phyloP scores from a whole-genome alignment of 2,888 invertebrate genomes.

The Rotaria magnacalcarata region DNA sequence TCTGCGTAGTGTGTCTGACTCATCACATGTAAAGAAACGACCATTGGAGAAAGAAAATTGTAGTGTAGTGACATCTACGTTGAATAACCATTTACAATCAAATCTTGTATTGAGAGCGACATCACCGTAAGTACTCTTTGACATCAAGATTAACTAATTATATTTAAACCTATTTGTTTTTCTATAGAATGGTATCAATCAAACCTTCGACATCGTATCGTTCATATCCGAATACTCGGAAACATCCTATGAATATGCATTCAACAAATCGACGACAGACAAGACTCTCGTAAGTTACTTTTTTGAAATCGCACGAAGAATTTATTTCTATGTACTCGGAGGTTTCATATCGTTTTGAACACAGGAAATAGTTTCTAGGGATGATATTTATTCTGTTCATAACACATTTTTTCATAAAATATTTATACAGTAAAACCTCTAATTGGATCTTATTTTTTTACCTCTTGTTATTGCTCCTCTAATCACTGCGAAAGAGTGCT shows the following conservation, averaged over 20 bases:
- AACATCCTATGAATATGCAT: not conserved
- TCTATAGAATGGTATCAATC: not conserved
- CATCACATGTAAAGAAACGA: not conserved
- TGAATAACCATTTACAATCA: not conserved
- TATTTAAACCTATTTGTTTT: not conserved
- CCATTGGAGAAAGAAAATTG: constrained; percentile 10
- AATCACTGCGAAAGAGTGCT: no score
- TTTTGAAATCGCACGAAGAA: no score
- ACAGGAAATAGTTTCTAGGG: no score
- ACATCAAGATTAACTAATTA: not conserved
- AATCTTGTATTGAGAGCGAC: not conserved
- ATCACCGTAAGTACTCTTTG: not conserved
- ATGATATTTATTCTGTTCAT: no score
- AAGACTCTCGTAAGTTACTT: not conserved
- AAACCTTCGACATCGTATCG: not conserved
- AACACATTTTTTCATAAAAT: no score
- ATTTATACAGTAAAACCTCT: no score
- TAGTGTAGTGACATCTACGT: not conserved
- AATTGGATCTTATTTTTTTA: no score
- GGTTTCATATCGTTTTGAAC: no score
- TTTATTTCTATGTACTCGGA: no score
- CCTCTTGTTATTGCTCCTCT: no score
- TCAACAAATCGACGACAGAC: constrained; percentile 1
- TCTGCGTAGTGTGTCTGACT: not conserved
- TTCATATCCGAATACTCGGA: not conserved